Conservation (phyloP, 2,797 vertebrate genomes). For the Epinephelus coioides region DNA sequence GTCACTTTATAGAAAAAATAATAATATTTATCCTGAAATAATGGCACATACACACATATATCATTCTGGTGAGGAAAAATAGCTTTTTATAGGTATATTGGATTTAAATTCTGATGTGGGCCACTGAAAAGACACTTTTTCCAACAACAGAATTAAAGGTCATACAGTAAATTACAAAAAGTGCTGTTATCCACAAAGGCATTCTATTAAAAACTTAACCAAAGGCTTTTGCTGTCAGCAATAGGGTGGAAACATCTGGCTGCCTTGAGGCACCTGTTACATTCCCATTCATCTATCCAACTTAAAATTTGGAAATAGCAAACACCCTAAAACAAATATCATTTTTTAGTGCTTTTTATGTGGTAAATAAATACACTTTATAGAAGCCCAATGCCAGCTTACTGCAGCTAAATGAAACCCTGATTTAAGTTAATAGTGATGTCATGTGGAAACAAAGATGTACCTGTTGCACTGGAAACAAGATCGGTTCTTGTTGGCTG, state of each 20-base stretch:
- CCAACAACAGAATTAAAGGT: background rate
- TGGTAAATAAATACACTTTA: background rate
- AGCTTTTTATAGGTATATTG: no score
- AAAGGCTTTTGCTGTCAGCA: background rate
- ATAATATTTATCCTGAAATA: no score
- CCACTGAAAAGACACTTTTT: background rate
- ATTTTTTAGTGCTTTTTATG: background rate
- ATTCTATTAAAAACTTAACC: background rate
- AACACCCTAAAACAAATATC: background rate
- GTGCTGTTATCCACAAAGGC: background rate
- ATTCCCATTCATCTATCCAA: background rate
- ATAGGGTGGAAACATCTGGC: background rate
- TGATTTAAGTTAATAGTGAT: background rate
- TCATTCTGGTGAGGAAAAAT: no score
- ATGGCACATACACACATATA: no score
- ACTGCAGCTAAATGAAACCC: background rate
- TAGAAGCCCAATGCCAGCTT: background rate
- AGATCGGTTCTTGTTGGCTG: constrained; percentile 87
- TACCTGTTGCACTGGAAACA: constrained; percentile 97
- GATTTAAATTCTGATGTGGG: no score
- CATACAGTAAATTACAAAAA: background rate
- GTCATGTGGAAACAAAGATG: constrained; percentile 1
- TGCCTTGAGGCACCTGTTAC: background rate
- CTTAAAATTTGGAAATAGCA: background rate
- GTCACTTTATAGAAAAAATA: no score